A percentile compares a stretch with the other conserved stretches of the same genome.
phyloP scores from a whole-genome alignment of 2,113 vertebrate species.

The Girardinichthys multiradiatus region DNA sequence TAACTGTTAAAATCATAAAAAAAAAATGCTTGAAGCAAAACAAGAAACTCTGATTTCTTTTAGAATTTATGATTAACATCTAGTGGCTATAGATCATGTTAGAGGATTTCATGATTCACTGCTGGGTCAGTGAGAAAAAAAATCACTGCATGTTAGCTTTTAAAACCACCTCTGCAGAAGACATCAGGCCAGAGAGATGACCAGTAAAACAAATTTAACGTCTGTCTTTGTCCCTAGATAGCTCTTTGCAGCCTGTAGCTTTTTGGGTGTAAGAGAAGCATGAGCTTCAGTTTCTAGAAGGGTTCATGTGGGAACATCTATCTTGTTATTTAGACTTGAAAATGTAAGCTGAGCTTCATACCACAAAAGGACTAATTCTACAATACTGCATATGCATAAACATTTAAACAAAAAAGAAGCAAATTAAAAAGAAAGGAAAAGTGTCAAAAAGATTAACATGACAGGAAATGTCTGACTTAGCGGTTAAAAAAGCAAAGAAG shows the following conservation, averaged over 20 bases:
- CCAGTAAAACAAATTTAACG: slow-evolving; percentile 52
- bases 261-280: slow-evolving; percentile 25
- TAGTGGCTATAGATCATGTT: slow-evolving; percentile 28
- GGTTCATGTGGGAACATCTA: slow-evolving; percentile 14
- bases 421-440: background rate
- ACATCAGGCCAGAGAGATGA: slow-evolving; percentile 43
- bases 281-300: slow-evolving; percentile 26
- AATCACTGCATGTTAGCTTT: slow-evolving; percentile 61
- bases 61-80: slow-evolving; percentile 36
- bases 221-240: slow-evolving; percentile 31
- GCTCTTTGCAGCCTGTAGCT: slow-evolving; percentile 37
- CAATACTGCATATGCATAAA: background rate
- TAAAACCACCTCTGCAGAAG: slow-evolving; percentile 67
- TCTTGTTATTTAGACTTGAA: slow-evolving; percentile 21
- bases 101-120: slow-evolving; percentile 14
- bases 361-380: too few relatives aligned
- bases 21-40: background rate
- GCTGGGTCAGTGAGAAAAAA: slow-evolving; percentile 25
- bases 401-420: slow-evolving; percentile 8
- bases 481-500: slow-evolving; percentile 12
- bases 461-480: slow-evolving; percentile 45
- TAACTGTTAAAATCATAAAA: background rate
- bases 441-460: slow-evolving; percentile 14
- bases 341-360: background rate
- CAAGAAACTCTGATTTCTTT: slow-evolving; percentile 10